Evolutionary conservation across 2,888 invertebrate genomes (phyloP).

Genomic region (Abrostola tripartita): DNA sequence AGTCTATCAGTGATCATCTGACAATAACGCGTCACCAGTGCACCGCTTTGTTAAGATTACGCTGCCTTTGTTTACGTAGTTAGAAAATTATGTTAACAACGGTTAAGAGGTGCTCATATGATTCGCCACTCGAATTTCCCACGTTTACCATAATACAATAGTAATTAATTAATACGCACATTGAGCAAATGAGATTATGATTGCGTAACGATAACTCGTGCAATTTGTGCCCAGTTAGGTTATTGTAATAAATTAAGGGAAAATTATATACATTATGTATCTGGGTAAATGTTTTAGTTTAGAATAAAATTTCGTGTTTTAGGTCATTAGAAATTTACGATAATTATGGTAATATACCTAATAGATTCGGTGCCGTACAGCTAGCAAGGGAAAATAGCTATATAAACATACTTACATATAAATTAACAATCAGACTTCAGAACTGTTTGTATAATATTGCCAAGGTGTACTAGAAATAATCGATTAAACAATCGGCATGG

Average conservation of each 20-base stretch:
- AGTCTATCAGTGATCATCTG: background rate
- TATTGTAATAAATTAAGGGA: background rate
- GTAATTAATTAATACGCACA: constrained; percentile 4
- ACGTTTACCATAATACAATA: constrained; percentile 2
- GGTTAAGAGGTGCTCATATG: constrained; percentile 2
- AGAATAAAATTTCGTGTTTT: background rate
- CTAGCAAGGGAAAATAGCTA: background rate
- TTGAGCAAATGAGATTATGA: background rate
- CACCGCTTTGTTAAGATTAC: constrained; percentile 2
- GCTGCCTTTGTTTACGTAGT: background rate
- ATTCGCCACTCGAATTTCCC: background rate
- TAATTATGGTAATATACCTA: no score
- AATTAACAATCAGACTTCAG: constrained; percentile 16
- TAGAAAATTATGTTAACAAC: background rate
- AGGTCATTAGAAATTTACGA: no score
- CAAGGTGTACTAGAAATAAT: constrained; percentile 33
- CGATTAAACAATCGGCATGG: constrained; percentile 30
- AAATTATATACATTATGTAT: background rate
- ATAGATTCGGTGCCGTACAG: background rate
- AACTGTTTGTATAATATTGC: constrained; percentile 28
- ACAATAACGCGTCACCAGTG: background rate
- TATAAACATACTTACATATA: constrained; percentile 1
- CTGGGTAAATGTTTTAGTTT: background rate
- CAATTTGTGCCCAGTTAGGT: background rate
- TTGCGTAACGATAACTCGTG: background rate